Evolutionary conservation across 2,113 vertebrate species (phyloP), one percentile per base, ranked within the genome.

Genomic region (Sturnira hondurensis): DNA sequence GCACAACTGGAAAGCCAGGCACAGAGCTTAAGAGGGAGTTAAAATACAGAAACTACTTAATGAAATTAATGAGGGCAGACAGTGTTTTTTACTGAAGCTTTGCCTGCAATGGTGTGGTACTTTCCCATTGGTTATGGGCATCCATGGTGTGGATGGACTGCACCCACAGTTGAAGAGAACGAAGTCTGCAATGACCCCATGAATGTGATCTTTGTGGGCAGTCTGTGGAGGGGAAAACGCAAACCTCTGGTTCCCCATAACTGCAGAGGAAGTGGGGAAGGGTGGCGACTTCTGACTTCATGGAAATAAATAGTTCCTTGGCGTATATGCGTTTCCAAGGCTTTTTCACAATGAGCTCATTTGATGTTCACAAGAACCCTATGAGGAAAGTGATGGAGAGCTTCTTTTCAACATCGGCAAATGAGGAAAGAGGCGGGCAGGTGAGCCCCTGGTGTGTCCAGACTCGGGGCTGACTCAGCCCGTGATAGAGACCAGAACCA

Each of bases 161-260:
- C 88, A 76, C 68, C 87, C 84, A 81, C 61, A 38, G 47, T 4
- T 50, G 45, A 71, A 81, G 68, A 56, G 67, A 70, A 52, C 43
- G 52, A 88, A 90, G 24, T 65, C 76, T 91, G 81, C 63, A 83
- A 94, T 94, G 94, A 90, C 77, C 77, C 7, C 13, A 90, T 63
- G 88, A 96, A 86, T n/a, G 43, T 43, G 47, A 91, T 82, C 54
- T 82, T 86, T 84, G 87, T 58, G 81, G 88, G 81, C 83, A 87
- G 52, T 45, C 82, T 45, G 4, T 7, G 22, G 43, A 70, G 47
- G 68, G 15, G 54, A 67, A 90, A 86, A 54, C 41, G 83, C 41
- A 92, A 82, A 56, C 33, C n/a, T 91, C 87, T 47, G 81, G 61
- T 50, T 93, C 84, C 65, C 77, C 47, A 16, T 74, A 85, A 77